Percentiles rank a stretch among this genome's conserved stretches.
These are phyloP conservation scores for Manduca sexta DNA, from an alignment of 1,140 invertebrate genomes.

Conservation along the genomic window DNA sequence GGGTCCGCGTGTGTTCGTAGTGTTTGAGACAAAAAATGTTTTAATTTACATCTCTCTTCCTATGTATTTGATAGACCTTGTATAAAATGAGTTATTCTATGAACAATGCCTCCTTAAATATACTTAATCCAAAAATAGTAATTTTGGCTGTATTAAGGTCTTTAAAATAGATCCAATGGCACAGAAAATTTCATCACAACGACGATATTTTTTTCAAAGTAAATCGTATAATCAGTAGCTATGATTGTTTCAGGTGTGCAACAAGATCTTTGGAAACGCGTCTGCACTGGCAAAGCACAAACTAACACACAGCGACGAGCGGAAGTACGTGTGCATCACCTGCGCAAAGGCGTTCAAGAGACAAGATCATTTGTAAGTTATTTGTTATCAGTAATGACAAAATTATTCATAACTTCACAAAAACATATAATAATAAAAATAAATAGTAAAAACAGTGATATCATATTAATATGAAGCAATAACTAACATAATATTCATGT, in stretches of 20 bases:
- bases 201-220: not conserved
- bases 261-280: constrained; percentile 97
- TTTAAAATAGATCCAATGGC: too few species aligned
- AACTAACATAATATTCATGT: too few species aligned
- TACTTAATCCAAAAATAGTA: too few species aligned
- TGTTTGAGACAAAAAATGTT: not conserved
- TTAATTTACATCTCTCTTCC: too few species aligned
- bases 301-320: constrained; percentile 97
- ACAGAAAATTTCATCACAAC: too few species aligned
- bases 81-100: too few species aligned
- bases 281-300: constrained; percentile 98
- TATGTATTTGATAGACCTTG: too few species aligned
- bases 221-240: not conserved
- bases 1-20: not conserved
- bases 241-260: constrained; percentile 83
- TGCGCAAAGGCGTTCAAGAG: constrained; percentile 98
- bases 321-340: constrained; percentile 95
- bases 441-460: too few species aligned
- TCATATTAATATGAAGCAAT: too few species aligned
- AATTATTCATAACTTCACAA: not conserved
- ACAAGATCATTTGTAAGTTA: constrained; percentile 97
- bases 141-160: too few species aligned
- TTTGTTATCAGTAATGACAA: not conserved
- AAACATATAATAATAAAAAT: too few species aligned
- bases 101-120: too few species aligned